These are phyloP conservation scores for Hanleya hanleyi DNA, from an alignment of 2,888 invertebrate genomes.

Conservation along the genomic window DNA sequence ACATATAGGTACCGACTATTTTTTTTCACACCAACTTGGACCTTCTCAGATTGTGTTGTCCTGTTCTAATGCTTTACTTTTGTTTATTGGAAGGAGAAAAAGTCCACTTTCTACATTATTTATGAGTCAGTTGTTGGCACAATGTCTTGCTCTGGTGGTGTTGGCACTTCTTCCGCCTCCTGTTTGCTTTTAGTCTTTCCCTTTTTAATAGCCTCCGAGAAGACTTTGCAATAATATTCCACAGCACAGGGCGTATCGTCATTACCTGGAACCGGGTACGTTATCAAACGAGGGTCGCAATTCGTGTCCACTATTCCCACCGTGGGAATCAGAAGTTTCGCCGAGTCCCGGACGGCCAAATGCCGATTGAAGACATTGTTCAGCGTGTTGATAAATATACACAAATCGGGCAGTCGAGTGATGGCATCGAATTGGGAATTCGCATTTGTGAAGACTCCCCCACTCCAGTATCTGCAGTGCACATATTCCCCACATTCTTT, in stretches of 20 bases:
- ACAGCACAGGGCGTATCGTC: slow-evolving; percentile 91
- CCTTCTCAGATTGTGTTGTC: no score
- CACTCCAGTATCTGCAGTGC: slow-evolving; percentile 87
- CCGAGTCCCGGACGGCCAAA: slow-evolving; percentile 86
- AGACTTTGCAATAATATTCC: slow-evolving; percentile 90
- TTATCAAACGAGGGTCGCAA: slow-evolving; percentile 93
- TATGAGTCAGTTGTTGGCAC: no score
- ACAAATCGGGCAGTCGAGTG: slow-evolving; percentile 93
- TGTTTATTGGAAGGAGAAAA: no score
- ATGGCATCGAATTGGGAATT: slow-evolving; percentile 86
- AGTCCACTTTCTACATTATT: no score
- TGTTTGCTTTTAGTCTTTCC: slow-evolving; percentile 79
- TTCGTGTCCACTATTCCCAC: slow-evolving; percentile 77
- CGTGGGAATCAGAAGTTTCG: slow-evolving; percentile 84
- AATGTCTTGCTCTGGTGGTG: no score
- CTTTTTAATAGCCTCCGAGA: slow-evolving; percentile 89
- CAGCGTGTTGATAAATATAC: slow-evolving; percentile 89
- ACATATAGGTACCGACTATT: no score
- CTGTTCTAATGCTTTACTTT: no score
- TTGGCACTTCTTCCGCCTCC: no score
- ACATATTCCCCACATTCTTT: slow-evolving; percentile 92
- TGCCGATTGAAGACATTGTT: slow-evolving; percentile 81
- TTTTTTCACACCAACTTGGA: no score
- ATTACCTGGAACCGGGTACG: slow-evolving; percentile 98
- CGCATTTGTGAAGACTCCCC: slow-evolving; percentile 91